These are phyloP conservation scores for Criorhina ranunculi DNA, from an alignment of 2,888 invertebrate species.

Conservation along the genomic window DNA sequence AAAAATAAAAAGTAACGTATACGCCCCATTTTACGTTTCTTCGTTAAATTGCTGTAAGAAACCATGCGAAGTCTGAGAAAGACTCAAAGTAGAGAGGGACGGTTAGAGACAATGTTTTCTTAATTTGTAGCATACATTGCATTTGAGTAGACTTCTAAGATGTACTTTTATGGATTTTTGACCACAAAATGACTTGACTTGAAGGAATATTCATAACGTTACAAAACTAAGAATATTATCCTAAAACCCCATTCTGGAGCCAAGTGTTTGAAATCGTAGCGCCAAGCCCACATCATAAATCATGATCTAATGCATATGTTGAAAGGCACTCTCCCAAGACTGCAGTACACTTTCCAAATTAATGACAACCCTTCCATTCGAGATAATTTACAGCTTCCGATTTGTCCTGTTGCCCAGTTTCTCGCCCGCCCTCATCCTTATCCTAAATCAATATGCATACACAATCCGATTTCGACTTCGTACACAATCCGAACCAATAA, in stretches of 20 bases:
- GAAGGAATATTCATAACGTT: no score
- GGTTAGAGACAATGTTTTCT: no score
- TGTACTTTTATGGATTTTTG: no score
- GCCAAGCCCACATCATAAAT: not conserved
- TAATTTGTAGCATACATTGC: no score
- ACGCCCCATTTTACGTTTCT: no score
- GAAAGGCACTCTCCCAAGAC: not conserved
- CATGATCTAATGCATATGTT: not conserved
- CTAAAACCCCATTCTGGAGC: not conserved
- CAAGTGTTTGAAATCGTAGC: not conserved
- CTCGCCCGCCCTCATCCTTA: not conserved
- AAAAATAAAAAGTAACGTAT: no score
- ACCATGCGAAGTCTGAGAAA: no score
- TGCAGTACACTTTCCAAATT: not conserved
- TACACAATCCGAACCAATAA: constrained; percentile 1
- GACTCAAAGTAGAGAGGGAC: no score
- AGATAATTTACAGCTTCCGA: constrained; percentile 17
- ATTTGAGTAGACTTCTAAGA: no score
- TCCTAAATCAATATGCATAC: constrained; percentile 30
- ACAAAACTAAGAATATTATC: no score
- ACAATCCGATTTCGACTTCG: constrained; percentile 1
- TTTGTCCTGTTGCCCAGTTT: constrained; percentile 14
- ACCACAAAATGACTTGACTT: no score
- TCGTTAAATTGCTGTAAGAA: no score
- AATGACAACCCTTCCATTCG: constrained; percentile 4